These are phyloP conservation scores for Oreochromis aureus DNA, from an alignment of 2,113 vertebrate species.

Conservation along the genomic window DNA sequence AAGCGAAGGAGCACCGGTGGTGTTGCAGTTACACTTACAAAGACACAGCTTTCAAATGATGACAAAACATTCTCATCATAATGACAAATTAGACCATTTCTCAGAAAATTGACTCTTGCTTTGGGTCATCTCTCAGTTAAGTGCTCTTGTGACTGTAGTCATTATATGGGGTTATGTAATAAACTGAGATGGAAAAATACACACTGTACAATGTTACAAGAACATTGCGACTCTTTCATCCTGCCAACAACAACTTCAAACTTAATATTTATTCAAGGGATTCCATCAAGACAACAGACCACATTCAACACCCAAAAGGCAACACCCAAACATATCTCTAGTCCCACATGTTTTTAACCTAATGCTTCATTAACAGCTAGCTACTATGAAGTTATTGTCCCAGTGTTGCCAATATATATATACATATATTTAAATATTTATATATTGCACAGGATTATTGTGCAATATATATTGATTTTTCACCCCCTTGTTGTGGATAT, in stretches of 20 bases:
- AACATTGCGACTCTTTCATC: not conserved
- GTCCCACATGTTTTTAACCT: not conserved
- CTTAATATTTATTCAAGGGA: not conserved
- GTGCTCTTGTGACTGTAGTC: conserved; percentile 1
- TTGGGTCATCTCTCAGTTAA: not conserved
- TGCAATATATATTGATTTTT: not conserved
- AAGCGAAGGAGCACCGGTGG: not conserved
- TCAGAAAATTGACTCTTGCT: not conserved
- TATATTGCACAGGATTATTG: not conserved
- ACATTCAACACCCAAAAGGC: not conserved
- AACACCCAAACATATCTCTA: not conserved
- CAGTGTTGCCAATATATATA: not conserved
- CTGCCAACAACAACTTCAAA: not conserved
- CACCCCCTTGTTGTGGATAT: not conserved
- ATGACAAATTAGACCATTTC: not conserved
- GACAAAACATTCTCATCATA: not conserved
- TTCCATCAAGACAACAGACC: not conserved
- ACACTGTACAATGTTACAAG: not conserved
- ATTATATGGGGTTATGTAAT: not conserved
- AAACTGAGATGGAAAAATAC: not conserved
- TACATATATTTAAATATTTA: not conserved
- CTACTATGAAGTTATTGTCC: not conserved
- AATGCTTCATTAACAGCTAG: not conserved
- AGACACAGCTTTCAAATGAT: not conserved
- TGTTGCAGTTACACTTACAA: not conserved